Conservation (phyloP, 2,888 invertebrate species). For the Zygogramma bicolorata region DNA sequence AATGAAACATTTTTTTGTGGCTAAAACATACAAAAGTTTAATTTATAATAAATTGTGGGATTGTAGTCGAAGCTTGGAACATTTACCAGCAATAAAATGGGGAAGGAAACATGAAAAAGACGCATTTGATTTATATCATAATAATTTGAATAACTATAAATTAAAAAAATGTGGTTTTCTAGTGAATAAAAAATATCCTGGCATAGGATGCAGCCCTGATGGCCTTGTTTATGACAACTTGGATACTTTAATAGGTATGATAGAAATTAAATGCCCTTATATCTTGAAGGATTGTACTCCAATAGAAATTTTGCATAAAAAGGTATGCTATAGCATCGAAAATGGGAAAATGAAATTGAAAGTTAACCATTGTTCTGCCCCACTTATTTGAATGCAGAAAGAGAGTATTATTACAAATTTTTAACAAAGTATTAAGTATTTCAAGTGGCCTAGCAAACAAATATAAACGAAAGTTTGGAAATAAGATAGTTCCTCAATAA, state of each 20-base stretch:
- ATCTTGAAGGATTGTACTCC: slow-evolving; percentile 9
- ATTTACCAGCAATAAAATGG: not conserved
- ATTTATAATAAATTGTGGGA: no score
- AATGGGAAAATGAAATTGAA: not conserved
- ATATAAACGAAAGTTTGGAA: no score
- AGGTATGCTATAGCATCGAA: not conserved
- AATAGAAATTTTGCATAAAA: not conserved
- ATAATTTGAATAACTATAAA: not conserved
- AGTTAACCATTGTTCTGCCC: no score
- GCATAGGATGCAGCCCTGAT: slow-evolving; percentile 15
- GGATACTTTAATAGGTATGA: not conserved
- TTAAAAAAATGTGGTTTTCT: not conserved
- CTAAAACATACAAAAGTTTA: no score
- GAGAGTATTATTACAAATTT: no score
- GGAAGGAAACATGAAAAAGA: not conserved
- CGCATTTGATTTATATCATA: not conserved
- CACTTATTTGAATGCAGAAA: no score
- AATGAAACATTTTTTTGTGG: no score
- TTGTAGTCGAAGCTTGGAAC: not conserved
- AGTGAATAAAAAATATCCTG: slow-evolving; percentile 17
- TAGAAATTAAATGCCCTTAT: slow-evolving; percentile 19
- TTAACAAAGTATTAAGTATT: no score
- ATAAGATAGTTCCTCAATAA: no score
- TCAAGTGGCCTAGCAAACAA: no score
- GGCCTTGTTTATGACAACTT: not conserved